Base-by-base conservation (phyloP, 2,113 vertebrate species). In the Ranitomeya imitator region DNA sequence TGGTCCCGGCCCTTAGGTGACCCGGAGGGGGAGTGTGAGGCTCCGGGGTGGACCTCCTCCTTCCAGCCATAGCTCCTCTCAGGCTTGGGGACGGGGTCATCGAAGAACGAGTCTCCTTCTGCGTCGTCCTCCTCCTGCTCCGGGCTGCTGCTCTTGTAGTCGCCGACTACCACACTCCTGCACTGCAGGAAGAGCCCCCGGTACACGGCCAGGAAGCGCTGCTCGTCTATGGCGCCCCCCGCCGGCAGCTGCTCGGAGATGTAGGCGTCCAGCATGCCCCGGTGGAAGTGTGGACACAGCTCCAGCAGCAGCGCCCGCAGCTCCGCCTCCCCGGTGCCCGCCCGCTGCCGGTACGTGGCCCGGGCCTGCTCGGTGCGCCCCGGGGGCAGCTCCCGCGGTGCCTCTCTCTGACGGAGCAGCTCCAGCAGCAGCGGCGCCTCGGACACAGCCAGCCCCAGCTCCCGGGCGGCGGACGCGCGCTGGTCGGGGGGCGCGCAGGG, bases 81-180 rank as follows among this genome's bases (percentile, higher is more conserved):
- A 7, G 96, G 96, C 91, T 96, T 96, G 21, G 97, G 97, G 89
- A 98, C 90, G 9, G 97, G 98, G 91, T 99, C 98, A 13, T 99
- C 98, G 78, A 99, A 99, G 93, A 99, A 99, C 1, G 98, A 98
- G 85, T 99, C 97, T 67, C 94, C 97, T 2, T 97, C 97, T 0
- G 89, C 51, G 6, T 94, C 94, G 9, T 95, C 96, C 0, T 95
- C 96, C 31, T 94, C 95, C 37, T 51, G 19, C 10, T 6, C 51
- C 7, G 19, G 8, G 37, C 16, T 2, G 18, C 60, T 14, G 4
- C 1, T 21, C 6, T 45, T 5, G 37, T 45, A 77, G 51, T 94
- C 94, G 86, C 87, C 88, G 57, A 91, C 67, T 88, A 95, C 94
- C 93, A 95, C 93, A 87, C 81, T 91, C 65, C 92, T 88, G 87